Percentiles rank a stretch among this genome's conserved stretches.
These are phyloP conservation scores for Colaptes auratus DNA, from an alignment of 2,113 vertebrate species.

Conservation along the genomic window DNA sequence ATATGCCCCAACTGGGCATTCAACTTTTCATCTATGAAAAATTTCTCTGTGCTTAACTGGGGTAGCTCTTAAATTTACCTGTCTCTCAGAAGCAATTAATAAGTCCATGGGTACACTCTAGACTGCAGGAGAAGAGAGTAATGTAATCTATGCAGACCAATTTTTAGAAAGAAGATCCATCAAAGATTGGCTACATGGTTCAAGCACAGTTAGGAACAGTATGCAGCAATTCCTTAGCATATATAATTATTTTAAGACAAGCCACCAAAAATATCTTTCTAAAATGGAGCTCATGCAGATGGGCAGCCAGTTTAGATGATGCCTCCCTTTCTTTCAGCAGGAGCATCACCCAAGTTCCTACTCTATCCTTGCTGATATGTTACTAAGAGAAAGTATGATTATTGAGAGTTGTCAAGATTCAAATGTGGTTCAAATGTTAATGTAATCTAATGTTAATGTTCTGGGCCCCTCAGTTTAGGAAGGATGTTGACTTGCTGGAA, in stretches of 20 bases:
- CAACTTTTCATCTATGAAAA: background rate
- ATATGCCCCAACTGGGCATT: background rate
- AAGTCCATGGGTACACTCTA: background rate
- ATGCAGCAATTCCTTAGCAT: background rate
- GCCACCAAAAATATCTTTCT: background rate
- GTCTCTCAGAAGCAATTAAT: background rate
- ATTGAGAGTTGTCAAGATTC: background rate
- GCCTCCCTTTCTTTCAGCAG: background rate
- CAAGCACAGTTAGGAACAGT: background rate
- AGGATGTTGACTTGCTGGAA: too few relatives aligned
- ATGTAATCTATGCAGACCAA: background rate
- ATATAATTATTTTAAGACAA: background rate
- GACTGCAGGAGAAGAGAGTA: background rate
- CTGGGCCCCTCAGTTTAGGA: too few relatives aligned
- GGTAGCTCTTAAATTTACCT: background rate
- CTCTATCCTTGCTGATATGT: background rate
- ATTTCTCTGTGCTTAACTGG: background rate
- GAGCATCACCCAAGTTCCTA: background rate
- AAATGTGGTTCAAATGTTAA: background rate
- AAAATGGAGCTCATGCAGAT: background rate
- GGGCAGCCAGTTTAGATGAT: background rate
- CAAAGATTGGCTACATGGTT: background rate
- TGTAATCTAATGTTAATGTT: background rate
- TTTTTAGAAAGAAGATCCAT: background rate
- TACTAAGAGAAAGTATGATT: background rate